Evolutionary conservation across 2,113 vertebrate genomes (phyloP).

Genomic region (Odocoileus virginianus): DNA sequence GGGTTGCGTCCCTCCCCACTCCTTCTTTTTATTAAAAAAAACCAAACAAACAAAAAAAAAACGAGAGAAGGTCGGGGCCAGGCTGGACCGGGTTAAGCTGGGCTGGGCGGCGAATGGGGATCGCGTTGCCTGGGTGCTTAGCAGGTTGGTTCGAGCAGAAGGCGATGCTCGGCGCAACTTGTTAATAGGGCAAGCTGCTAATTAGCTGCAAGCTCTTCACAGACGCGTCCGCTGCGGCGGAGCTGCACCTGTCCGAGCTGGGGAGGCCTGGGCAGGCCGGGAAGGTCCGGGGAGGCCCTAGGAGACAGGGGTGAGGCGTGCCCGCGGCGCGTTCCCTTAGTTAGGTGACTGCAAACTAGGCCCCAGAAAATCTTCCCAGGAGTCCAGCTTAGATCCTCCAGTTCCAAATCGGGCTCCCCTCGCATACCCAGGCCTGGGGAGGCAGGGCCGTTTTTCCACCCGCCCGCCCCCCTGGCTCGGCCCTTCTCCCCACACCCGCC

Average conservation of each 20-base stretch:
- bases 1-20: background rate
- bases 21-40: background rate
- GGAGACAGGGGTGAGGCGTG: background rate
- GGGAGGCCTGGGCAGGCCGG: background rate
- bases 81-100: background rate
- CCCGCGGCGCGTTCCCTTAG: background rate
- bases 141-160: constrained; percentile 53
- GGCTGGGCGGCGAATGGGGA: background rate
- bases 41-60: background rate
- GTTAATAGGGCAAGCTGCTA: constrained; percentile 52
- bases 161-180: constrained; percentile 33
- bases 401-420: background rate
- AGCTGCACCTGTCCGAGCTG: constrained; percentile 75
- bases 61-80: background rate
- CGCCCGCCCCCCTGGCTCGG: background rate
- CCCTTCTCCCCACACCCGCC: background rate
- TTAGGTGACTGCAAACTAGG: constrained; percentile 48
- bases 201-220: constrained; percentile 52
- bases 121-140: background rate
- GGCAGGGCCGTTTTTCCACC: background rate
- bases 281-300: constrained; percentile 4
- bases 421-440: background rate
- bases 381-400: background rate
- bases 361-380: constrained; percentile 8
- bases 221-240: background rate